Evolutionary conservation across 2,113 vertebrate genomes (phyloP), one percentile per base, ranked within the genome.

Genomic region (zebrafish (Danio rerio)): DNA sequence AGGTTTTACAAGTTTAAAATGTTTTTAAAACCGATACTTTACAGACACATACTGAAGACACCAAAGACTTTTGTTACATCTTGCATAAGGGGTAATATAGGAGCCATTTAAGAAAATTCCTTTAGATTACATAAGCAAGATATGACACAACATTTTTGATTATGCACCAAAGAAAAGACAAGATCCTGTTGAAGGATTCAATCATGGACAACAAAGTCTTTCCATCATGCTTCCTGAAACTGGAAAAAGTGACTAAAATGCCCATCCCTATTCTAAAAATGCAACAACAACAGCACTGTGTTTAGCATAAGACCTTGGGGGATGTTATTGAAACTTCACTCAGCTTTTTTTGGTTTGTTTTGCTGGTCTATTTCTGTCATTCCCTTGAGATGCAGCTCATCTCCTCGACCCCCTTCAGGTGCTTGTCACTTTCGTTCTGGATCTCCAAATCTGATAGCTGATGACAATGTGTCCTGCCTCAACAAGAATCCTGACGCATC

Each of bases 281-380:
- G 65, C 18, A n/a, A 69, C 5, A 6, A 45, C 40, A 45, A 59
- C 5, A 59, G 53, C 12, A 2, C 13, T 47, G 2, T 1, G 12
- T 21, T n/a, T 45, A 9, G 72, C n/a, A 45, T 18, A 59, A 40
- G n/a, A 56, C 21, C 6, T 43, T 55, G 16, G 31, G 53, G 52
- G 18, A 45, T 20, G 52, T 58, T 58, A 74, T 10, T 76, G 55
- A 76, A 61, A 76, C 18, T 59, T 61, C 73, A 76, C 15, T 76
- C 1, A 43, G 15, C 20, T 71, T 50, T 49, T 43, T 31, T 31
- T 45, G 42, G 7, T 47, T 75, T 75, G 58, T 63, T 77, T 77
- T 63, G 4, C 13, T 2, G 18, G 13, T 77, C 58, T 62, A 77
- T 77, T 77, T 77, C 20, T 5, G 45, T 61, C 75, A 11, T 40